Conservation (phyloP, 2,113 vertebrate genomes). For the Antidorcas marsupialis region DNA sequence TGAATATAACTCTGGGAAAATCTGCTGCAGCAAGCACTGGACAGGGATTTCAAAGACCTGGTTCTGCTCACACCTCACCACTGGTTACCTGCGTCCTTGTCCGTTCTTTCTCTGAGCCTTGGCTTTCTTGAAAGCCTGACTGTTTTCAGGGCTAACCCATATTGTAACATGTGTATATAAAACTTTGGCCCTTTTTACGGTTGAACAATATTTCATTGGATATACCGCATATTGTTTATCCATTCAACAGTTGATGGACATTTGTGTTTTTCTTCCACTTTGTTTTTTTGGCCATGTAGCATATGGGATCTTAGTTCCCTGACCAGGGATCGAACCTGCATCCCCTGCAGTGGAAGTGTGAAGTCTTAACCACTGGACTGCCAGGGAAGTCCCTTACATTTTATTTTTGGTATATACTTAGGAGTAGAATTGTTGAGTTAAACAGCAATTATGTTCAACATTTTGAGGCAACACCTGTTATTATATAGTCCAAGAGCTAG, state of each 20-base stretch:
- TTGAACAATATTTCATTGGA: background rate
- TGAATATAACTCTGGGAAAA: background rate
- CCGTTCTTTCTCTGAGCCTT: background rate
- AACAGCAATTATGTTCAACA: background rate
- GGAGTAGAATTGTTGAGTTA: background rate
- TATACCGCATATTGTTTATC: background rate
- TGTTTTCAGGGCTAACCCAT: background rate
- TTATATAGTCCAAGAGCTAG: constrained; percentile 6
- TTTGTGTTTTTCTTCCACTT: background rate
- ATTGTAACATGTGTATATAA: background rate
- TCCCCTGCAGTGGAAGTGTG: background rate
- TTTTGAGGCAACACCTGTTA: constrained; percentile 6
- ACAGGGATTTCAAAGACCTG: background rate
- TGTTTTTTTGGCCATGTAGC: background rate
- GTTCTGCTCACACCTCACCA: background rate
- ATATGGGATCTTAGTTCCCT: background rate
- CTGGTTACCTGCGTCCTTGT: background rate
- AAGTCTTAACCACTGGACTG: background rate
- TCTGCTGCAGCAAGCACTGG: background rate
- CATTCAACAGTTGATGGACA: background rate
- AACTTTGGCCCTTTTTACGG: background rate
- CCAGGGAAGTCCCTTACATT: background rate
- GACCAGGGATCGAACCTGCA: background rate
- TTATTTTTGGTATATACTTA: background rate
- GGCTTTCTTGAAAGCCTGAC: background rate